phyloP scores from a whole-genome alignment of 2,888 invertebrate species.

The Platycheirus albimanus region DNA sequence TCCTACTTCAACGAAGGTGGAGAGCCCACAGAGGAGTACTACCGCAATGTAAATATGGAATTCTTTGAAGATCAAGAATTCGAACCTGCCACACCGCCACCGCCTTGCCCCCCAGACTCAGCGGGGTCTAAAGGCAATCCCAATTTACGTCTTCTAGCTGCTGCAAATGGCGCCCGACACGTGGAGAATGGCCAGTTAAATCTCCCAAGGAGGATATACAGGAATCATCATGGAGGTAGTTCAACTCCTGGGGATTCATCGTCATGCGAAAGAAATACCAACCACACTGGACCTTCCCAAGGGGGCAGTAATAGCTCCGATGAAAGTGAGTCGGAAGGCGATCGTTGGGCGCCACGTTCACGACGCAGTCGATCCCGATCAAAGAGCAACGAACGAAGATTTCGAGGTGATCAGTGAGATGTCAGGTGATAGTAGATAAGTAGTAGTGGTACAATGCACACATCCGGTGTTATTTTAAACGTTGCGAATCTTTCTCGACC shows the following conservation, averaged over 20 bases:
- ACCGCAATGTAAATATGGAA: constrained; percentile 78
- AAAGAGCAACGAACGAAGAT: constrained; percentile 77
- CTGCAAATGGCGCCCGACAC: constrained; percentile 66
- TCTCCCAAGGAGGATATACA: constrained; percentile 61
- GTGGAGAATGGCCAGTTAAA: constrained; percentile 53
- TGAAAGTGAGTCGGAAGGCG: constrained; percentile 76
- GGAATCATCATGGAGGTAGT: constrained; percentile 54
- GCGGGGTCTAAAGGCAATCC: constrained; percentile 70
- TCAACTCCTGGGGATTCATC: constrained; percentile 59
- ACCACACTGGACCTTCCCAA: constrained; percentile 47
- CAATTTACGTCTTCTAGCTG: constrained; percentile 64
- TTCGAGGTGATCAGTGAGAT: constrained; percentile 72
- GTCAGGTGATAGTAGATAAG: constrained; percentile 68
- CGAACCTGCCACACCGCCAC: constrained; percentile 77
- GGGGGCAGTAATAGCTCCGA: constrained; percentile 75
- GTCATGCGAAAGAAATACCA: constrained; percentile 66
- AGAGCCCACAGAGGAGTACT: constrained; percentile 78
- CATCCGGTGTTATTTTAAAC: constrained; percentile 44
- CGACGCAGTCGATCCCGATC: constrained; percentile 76
- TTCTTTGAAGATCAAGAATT: constrained; percentile 77
- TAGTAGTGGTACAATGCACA: constrained; percentile 52
- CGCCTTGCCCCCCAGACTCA: constrained; percentile 75
- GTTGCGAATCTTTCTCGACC: constrained; percentile 48
- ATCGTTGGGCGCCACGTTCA: constrained; percentile 76
- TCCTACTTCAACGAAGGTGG: constrained; percentile 77